These are phyloP conservation scores for Takifugu rubripes DNA, from an alignment of 2,797 vertebrate species.

Conservation along the genomic window DNA sequence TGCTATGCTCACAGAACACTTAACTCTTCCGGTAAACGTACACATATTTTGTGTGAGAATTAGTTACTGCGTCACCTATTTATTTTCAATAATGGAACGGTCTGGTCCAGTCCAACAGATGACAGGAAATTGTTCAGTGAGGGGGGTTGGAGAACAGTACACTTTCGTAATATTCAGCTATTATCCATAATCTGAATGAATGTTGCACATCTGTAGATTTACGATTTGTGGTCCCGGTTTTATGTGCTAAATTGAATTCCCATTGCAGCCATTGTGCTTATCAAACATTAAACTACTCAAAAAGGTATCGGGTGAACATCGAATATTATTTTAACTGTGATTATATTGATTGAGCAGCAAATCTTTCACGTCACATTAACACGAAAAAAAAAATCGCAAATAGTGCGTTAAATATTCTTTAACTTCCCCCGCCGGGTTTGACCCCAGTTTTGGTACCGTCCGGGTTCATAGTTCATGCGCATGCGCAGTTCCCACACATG, in stretches of 20 bases:
- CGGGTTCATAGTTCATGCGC: slow-evolving; percentile 59
- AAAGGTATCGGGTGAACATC: neutral
- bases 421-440: too few relatives aligned
- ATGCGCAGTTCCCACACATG: slow-evolving; percentile 34
- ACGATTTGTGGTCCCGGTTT: neutral
- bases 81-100: slow-evolving; percentile 44
- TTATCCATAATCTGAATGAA: neutral
- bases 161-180: neutral
- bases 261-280: neutral
- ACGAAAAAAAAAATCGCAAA: too few relatives aligned
- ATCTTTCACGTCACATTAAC: neutral
- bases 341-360: neutral
- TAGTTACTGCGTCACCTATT: slow-evolving; percentile 15
- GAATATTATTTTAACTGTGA: neutral
- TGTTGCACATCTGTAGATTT: neutral
- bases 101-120: slow-evolving; percentile 37
- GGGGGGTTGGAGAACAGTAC: neutral
- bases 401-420: too few relatives aligned
- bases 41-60: neutral
- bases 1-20: too few relatives aligned
- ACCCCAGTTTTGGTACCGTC: slow-evolving; percentile 37
- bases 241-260: neutral
- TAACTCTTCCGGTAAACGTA: rapidly evolving
- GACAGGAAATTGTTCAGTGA: slow-evolving; percentile 37
- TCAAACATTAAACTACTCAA: neutral